Base-by-base conservation (phyloP, 2,888 invertebrate species). In the Parnassius orleans region DNA sequence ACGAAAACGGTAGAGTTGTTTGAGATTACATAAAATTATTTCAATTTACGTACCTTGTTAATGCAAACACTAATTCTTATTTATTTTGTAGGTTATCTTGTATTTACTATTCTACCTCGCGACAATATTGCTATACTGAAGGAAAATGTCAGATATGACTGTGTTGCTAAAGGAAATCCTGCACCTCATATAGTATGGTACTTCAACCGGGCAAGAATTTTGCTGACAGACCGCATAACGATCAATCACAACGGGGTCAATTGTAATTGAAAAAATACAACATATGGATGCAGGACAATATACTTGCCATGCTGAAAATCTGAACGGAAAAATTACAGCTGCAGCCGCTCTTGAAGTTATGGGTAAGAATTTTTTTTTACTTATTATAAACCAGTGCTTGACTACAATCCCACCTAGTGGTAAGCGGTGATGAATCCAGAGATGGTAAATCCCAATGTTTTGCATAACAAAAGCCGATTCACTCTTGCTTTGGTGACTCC, bases 111-210 rank as follows among this genome's bases (percentile, higher is more conserved):
- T 53, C 60, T 74, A 12, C 90, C 90, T 11, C 71, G 71, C 19
- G 76, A 76, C 47, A 80, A 81, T 71, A 65, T 72, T 5, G 83
- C 74, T 1, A 85, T 84, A 56, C 76, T 88, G 12, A 93, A 93
- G 51, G 90, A 92, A 53, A 78, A 84, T 65, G 90, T 94, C 1
- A 87, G 81, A 11, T 88, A 96, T 57, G 90, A 93, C 65, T 96
- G 96, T 75, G 81, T 86, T 41, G 94, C 94, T 7, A 85, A 83
- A 19, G 97, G 96, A 7, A 87, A 90, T 66, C 96, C 97, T 1
- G 85, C 84, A 65, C 96, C 97, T 3, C 92, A 93, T 60, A 93
- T 96, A 61, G 87, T 92, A 57, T 98, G 97, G 97, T 93, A 93
- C 65, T 93, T 93, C 72, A 95, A 96, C 75, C 94, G 93, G 0